phyloP scores from a whole-genome alignment of 1,140 invertebrate genomes.

The Eupristina koningsbergeri region DNA sequence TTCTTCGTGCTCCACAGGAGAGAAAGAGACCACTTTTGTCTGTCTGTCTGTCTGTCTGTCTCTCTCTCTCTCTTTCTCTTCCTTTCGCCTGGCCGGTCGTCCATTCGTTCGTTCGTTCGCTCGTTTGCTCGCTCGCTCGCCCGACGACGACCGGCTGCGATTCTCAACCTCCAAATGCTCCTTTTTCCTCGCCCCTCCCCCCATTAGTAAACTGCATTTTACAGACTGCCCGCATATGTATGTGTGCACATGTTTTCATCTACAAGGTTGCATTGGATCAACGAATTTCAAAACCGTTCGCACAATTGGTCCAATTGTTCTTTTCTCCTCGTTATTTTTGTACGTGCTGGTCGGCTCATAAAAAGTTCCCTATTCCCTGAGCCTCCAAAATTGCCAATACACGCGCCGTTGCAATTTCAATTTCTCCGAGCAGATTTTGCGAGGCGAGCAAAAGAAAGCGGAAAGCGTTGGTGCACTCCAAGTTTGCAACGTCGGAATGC shows the following conservation, averaged over 20 bases:
- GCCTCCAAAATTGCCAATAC: too few species aligned
- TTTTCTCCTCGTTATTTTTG: neutral
- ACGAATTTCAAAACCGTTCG: neutral
- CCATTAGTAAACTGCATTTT: neutral
- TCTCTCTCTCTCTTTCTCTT: slow-evolving; percentile 4
- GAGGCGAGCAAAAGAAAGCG: neutral
- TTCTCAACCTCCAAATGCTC: slow-evolving; percentile 42
- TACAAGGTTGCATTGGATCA: neutral
- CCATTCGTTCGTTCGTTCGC: slow-evolving; percentile 37
- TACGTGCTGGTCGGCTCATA: neutral
- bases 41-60: neutral
- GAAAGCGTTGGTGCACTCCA: neutral
- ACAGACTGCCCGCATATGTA: neutral
- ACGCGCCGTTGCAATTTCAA: too few species aligned
- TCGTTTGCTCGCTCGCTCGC: slow-evolving; percentile 28
- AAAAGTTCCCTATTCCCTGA: neutral
- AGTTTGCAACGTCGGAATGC: slow-evolving; percentile 21
- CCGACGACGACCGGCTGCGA: slow-evolving; percentile 35
- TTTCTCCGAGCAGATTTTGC: too few species aligned
- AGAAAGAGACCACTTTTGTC: neutral
- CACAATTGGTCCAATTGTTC: neutral
- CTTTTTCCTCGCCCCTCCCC: neutral
- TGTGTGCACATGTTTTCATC: neutral
- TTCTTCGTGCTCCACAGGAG: slow-evolving; percentile 49
- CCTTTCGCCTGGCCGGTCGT: slow-evolving; percentile 43